Conservation (phyloP, 2,113 vertebrate species). For the Platanista minor region DNA sequence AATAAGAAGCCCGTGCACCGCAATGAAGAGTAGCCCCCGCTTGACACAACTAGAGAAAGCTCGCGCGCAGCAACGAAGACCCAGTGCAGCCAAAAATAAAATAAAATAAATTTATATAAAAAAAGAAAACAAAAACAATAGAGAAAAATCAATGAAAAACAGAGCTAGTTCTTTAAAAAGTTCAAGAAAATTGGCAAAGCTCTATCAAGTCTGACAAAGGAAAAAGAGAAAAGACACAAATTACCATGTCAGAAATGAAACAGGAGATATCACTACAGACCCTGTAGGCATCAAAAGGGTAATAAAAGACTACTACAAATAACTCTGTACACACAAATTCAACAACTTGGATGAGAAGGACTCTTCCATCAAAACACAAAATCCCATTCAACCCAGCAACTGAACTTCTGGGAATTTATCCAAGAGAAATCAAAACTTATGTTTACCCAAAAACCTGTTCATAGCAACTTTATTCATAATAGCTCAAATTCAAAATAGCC, state of each 20-base stretch:
- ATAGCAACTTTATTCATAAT: background rate
- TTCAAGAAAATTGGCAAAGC: background rate
- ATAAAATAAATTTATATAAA: too few species aligned
- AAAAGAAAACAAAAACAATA: background rate
- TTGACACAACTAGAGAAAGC: too few species aligned
- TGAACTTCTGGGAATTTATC: background rate
- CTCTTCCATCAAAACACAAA: background rate
- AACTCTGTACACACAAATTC: background rate
- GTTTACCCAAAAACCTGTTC: background rate
- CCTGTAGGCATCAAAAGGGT: background rate
- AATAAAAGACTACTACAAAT: background rate
- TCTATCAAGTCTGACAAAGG: background rate
- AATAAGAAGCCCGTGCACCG: too few species aligned
- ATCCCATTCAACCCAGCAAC: background rate
- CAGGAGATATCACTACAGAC: background rate
- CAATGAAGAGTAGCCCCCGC: too few species aligned
- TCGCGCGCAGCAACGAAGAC: rapidly evolving
- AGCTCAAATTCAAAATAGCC: background rate
- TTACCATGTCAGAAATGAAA: background rate
- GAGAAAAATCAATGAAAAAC: background rate
- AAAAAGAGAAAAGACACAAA: background rate
- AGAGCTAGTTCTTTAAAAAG: background rate
- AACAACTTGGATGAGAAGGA: background rate
- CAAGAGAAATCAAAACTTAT: background rate
- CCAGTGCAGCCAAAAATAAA: too few species aligned